phyloP scores from a whole-genome alignment of 1,140 invertebrate species.

The Odontomachus brunneus region DNA sequence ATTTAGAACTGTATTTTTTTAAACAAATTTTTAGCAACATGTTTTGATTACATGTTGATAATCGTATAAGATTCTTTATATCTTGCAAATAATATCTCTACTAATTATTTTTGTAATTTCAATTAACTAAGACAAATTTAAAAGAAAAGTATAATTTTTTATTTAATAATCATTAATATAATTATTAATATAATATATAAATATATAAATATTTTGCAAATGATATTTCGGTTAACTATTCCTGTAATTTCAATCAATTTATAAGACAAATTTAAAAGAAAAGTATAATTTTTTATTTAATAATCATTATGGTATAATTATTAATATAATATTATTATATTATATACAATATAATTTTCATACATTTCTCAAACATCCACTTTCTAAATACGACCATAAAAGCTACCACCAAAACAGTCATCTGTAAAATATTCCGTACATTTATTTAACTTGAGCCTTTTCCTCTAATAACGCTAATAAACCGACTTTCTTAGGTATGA shows the following conservation, averaged over 20 bases:
- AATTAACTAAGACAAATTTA: background rate
- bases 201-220: too few species aligned
- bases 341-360: background rate
- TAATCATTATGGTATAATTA: too few species aligned
- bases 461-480: slow-evolving; percentile 33
- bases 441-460: slow-evolving; percentile 13
- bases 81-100: background rate
- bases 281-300: background rate
- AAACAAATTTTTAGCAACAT: background rate
- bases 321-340: too few species aligned
- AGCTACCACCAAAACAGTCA: background rate
- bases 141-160: background rate
- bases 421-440: slow-evolving; percentile 19
- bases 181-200: too few species aligned
- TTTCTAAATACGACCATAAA: background rate
- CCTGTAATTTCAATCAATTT: background rate
- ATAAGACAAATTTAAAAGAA: background rate
- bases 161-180: too few species aligned
- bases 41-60: slow-evolving; percentile 6
- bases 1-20: background rate
- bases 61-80: background rate
- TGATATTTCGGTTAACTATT: background rate
- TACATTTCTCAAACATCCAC: background rate
- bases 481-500: slow-evolving; percentile 18
- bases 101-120: background rate